phyloP scores from a whole-genome alignment of 2,113 vertebrate genomes.

The Sinocyclocheilus grahami region DNA sequence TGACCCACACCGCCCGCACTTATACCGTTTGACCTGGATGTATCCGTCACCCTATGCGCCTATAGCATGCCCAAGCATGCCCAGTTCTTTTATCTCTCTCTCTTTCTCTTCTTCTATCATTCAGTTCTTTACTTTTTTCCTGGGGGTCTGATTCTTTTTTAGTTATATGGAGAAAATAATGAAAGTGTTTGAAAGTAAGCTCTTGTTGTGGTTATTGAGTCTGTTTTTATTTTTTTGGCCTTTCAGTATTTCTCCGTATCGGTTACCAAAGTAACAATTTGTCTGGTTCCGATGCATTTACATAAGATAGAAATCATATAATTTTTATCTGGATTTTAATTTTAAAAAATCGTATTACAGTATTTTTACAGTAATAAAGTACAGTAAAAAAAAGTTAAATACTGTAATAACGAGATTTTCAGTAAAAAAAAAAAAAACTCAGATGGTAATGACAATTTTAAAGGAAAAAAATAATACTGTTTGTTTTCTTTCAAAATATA shows the following conservation, averaged over 20 bases:
- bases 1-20: slow-evolving; percentile 36
- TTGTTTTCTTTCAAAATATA: too few species aligned
- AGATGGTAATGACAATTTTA: too few species aligned
- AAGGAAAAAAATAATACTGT: too few species aligned
- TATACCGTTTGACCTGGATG: slow-evolving; percentile 49
- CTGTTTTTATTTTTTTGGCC: too few species aligned
- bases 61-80: slow-evolving; percentile 66
- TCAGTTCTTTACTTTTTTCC: slow-evolving; percentile 57
- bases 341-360: too few species aligned
- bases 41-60: slow-evolving; percentile 53
- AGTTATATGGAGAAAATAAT: slow-evolving; percentile 66
- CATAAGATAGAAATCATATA: not conserved
- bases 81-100: slow-evolving; percentile 54
- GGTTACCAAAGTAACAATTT: not conserved
- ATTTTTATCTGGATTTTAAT: too few species aligned
- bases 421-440: too few species aligned
- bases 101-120: slow-evolving; percentile 42
- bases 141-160: slow-evolving; percentile 56
- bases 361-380: too few species aligned
- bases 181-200: slow-evolving; percentile 66
- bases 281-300: not conserved
- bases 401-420: too few species aligned
- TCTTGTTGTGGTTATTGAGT: slow-evolving; percentile 53
- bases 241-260: not conserved
- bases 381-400: too few species aligned